phyloP scores from a whole-genome alignment of 2,797 vertebrate species.

The Tympanoctomys barrerae region DNA sequence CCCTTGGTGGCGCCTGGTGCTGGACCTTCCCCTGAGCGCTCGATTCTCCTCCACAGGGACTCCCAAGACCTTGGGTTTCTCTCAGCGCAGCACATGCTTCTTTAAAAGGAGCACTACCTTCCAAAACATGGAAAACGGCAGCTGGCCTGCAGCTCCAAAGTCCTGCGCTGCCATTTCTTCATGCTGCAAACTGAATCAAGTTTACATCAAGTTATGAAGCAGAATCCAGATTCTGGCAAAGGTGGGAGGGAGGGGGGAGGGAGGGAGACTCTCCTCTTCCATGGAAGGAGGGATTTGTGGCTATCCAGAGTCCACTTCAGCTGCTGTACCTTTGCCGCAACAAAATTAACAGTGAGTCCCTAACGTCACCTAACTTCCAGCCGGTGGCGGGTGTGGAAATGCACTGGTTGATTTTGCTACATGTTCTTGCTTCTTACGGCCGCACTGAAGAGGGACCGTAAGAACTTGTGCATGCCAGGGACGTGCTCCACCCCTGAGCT shows the following conservation, averaged over 20 bases:
- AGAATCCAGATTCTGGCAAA: not conserved
- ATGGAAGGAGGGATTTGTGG: not conserved
- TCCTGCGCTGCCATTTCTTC: not conserved
- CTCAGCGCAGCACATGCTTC: not conserved
- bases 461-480: too few species aligned
- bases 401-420: not conserved
- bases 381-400: not conserved
- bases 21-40: not conserved
- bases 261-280: not conserved
- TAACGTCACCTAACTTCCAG: not conserved
- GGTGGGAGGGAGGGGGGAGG: too few species aligned
- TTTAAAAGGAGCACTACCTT: not conserved
- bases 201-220: not conserved
- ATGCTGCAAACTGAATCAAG: not conserved
- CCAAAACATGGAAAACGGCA: not conserved
- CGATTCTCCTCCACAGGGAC: not conserved
- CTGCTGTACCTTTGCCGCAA: not conserved
- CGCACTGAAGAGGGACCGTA: not conserved
- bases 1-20: not conserved
- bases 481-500: too few species aligned
- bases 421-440: not conserved
- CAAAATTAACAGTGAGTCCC: not conserved
- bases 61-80: not conserved
- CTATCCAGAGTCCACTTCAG: not conserved
- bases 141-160: not conserved